Base-by-base conservation (phyloP, 2,888 invertebrate species). In the Tuta absoluta region DNA sequence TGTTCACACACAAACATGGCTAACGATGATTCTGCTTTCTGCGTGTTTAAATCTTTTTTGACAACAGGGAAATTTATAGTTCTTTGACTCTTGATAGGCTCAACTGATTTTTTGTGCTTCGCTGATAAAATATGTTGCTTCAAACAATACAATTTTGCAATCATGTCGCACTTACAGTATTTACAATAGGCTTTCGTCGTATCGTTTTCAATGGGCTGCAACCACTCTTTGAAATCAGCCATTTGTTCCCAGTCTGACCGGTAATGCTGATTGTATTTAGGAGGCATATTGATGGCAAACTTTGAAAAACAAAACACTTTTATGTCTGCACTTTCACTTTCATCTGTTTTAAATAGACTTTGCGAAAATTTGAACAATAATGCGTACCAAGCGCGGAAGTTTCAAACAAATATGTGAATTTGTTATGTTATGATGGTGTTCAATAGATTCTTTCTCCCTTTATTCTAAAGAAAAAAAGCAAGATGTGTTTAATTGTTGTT, bases 81-180 rank as follows among this genome's bases (percentile, higher is more conserved):
- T n/a, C n/a, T n/a, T n/a, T n/a, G n/a, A n/a, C n/a, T n/a, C n/a
- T n/a, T n/a, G n/a, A n/a, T 24, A 2, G 8, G 23, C 24, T 33
- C 8, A 33, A 14, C 10, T 33, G 23, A 33, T 10, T 28, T 33
- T 33, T 33, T 12, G 4, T 28, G 57, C 33, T 57, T n/a, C 4
- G 33, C 33, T 33, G 57, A 12, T 33, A 33, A 33, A 8, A 33
- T n/a, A 33, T 57, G 57, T 33, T 57, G 28, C 33, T 17, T 57
- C 7, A 66, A 68, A 63, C 24, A 8, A 28, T 45, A n/a, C 12
- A 17, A 19, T 53, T 63, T 63, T 2, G 63, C 49, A 56, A 33
- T 24, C 12, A 59, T 19, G 3, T 59, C 41, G 11, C 59, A 59
- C 41, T 17, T 12, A 41, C 59, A 59, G n/a, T 59, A 59, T 1